Evolutionary conservation across 2,888 invertebrate species (phyloP).

Genomic region (Chalcosyrphus nemorum): DNA sequence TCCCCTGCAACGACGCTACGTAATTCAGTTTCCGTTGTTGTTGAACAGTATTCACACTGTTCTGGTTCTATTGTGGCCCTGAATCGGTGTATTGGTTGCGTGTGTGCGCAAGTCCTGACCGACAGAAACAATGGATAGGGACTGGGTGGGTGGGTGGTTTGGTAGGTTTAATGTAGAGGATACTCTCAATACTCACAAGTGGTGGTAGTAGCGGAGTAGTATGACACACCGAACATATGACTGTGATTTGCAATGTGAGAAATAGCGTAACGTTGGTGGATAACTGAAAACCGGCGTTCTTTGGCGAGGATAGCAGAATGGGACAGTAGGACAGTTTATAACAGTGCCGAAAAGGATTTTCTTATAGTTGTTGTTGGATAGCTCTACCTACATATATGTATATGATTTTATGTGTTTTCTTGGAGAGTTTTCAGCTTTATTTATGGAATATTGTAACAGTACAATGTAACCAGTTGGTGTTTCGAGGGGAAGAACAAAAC

Average conservation of each 20-base stretch:
- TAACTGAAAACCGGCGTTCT: conserved; percentile 63
- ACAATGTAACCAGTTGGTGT: conserved; percentile 23
- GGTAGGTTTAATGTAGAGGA: conserved; percentile 10
- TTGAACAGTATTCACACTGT: conserved; percentile 66
- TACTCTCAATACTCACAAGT: conserved; percentile 49
- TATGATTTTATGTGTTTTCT: conserved; percentile 42
- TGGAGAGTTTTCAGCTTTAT: conserved; percentile 60
- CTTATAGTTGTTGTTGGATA: not conserved
- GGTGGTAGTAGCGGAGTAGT: conserved; percentile 36
- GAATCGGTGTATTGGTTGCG: conserved; percentile 66
- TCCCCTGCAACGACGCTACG: conserved; percentile 50
- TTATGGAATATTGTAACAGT: conserved; percentile 67
- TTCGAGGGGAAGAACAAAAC: conserved; percentile 28
- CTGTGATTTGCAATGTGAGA: conserved; percentile 58
- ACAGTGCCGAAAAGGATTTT: conserved; percentile 3
- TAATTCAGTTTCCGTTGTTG: conserved; percentile 68
- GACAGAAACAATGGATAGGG: conserved; percentile 42
- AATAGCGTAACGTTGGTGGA: not conserved
- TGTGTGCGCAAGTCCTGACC: conserved; percentile 67
- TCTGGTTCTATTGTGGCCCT: conserved; percentile 66
- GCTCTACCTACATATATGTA: conserved; percentile 14
- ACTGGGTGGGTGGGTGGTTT: not conserved
- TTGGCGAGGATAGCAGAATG: conserved; percentile 21
- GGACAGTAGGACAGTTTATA: conserved; percentile 44
- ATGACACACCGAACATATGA: conserved; percentile 66